Evolutionary conservation across 2,888 invertebrate genomes (phyloP), one percentile per base, ranked within the genome.

Genomic region (Sialis fuliginosa): DNA sequence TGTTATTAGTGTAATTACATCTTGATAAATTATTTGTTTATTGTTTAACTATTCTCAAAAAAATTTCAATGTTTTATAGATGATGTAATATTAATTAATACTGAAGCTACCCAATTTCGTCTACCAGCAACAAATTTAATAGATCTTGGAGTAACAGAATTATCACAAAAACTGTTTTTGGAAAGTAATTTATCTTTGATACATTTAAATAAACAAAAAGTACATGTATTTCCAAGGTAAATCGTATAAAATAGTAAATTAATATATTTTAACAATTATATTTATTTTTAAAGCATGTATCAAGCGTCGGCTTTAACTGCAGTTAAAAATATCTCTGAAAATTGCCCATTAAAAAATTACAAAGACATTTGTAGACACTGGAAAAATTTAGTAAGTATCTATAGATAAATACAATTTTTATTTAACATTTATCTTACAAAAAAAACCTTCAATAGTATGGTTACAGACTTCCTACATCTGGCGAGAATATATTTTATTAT

Each of bases 361-460:
- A 37, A 44, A 13, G 40, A 50, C 6, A 46, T 50, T 9, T 32
- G 44, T 35, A 40, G 50, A 6, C 50, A 50, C 33, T 50, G 50
- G 50, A 50, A 50, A 44, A 50, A 50, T 41, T 47, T 46, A 10
- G 50, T 50, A 44, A 43, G 41, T 35, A 10, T 30, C n/a, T 34
- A 42, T 40, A 34, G 34, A 12, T 42, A 10, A 5, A 35, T 9
- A 35, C n/a, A 35, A 3, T 35, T 35, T n/a, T 9, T 35, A 9
- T 35, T 35, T 35, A 35, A 9, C 35, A 9, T n/a, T 35, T 35
- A 3, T 35, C 35, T 9, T 3, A 35, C 8, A 35, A 3, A 9
- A 35, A 35, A 35, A 9, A 2, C 4, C 4, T 35, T 35, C n/a
- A 35, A 6, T 34, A 50, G 50, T 50, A 50, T 10, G 50, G 50